phyloP scores from a whole-genome alignment of 2,888 invertebrate species.

The Panopea generosa region DNA sequence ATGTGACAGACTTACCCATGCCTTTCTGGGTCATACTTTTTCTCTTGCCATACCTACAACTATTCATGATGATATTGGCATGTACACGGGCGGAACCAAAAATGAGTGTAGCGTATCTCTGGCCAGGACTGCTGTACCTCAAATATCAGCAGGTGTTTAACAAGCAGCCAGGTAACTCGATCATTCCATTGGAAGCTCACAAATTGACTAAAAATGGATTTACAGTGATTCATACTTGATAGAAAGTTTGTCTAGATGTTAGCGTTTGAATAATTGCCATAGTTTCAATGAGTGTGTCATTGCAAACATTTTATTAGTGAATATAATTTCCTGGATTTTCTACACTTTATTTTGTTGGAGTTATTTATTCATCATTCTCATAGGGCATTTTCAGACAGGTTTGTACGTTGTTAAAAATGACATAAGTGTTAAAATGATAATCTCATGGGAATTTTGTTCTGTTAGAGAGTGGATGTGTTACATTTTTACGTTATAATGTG shows the following conservation, averaged over 20 bases:
- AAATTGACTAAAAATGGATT: slow-evolving; percentile 68
- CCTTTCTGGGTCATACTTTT: slow-evolving; percentile 76
- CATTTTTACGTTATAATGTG: too few species aligned
- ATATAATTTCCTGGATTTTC: too few species aligned
- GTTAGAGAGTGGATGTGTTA: too few species aligned
- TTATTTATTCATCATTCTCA: too few species aligned
- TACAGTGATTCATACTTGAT: slow-evolving; percentile 75
- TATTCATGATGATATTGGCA: slow-evolving; percentile 81
- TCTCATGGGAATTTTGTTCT: too few species aligned
- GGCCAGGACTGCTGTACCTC: slow-evolving; percentile 78
- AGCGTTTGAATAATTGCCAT: too few species aligned
- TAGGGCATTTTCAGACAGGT: too few species aligned
- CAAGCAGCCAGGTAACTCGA: slow-evolving; percentile 17
- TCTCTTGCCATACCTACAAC: slow-evolving; percentile 77
- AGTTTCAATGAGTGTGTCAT: too few species aligned
- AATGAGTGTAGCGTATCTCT: slow-evolving; percentile 77
- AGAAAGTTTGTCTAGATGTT: slow-evolving; percentile 5
- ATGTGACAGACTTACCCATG: slow-evolving; percentile 79
- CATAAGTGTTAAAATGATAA: too few species aligned
- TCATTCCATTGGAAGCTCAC: slow-evolving; percentile 26
- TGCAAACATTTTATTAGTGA: too few species aligned
- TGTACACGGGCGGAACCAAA: slow-evolving; percentile 80
- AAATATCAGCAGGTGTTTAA: slow-evolving; percentile 65
- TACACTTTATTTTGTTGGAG: too few species aligned
- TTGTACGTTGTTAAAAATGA: too few species aligned